Conservation (phyloP, 1,140 invertebrate species). For the Drosophila prosaltans region DNA sequence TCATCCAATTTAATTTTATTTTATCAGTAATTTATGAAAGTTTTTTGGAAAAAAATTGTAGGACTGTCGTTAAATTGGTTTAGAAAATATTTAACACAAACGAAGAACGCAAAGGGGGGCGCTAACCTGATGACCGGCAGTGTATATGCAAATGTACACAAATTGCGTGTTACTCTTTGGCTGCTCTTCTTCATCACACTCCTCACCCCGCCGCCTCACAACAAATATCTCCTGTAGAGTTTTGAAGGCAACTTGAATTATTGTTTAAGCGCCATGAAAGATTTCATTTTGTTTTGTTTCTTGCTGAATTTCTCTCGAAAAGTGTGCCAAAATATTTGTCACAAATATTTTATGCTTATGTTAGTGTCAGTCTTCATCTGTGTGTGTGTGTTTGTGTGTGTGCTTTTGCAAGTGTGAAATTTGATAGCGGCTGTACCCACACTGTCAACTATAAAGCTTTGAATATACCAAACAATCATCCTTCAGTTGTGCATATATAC, state of each 20-base stretch:
- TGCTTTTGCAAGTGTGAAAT: neutral
- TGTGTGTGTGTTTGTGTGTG: neutral
- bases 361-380: neutral
- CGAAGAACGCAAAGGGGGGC: too few relatives aligned
- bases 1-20: too few relatives aligned
- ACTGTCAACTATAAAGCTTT: too few relatives aligned
- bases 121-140: too few relatives aligned
- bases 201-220: neutral
- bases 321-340: neutral
- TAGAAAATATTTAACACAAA: too few relatives aligned
- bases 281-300: conserved; percentile 37
- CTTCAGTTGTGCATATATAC: neutral
- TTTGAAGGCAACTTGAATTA: conserved; percentile 47
- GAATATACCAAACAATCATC: neutral
- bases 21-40: too few relatives aligned
- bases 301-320: neutral
- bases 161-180: conserved; percentile 23
- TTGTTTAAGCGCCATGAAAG: conserved; percentile 51
- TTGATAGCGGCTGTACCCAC: neutral
- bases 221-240: neutral
- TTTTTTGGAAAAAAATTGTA: too few relatives aligned
- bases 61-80: too few relatives aligned
- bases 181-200: neutral
- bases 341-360: neutral
- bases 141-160: conserved; percentile 30